Conservation (phyloP, 35 echinoderm and acorn worm genomes). For the Hemicentrotus pulcherrimus region DNA sequence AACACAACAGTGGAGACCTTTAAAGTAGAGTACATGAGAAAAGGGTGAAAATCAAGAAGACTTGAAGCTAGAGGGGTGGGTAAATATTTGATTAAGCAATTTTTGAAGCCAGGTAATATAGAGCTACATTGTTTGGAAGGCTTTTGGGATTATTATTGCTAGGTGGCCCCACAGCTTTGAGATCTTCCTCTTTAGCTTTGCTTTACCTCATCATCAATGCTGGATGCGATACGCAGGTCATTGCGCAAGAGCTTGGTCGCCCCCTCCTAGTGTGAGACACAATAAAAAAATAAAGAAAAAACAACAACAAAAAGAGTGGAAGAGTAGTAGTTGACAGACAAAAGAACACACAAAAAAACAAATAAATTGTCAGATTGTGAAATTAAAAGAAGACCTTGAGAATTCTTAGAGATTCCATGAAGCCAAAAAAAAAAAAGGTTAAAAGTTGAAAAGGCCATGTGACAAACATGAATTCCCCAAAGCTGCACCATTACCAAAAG, state of each 20-base stretch:
- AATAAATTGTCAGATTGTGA: not conserved
- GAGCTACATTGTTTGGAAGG: not conserved
- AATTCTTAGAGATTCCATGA: not conserved
- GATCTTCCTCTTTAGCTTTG: not conserved
- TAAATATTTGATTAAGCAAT: constrained; percentile 5
- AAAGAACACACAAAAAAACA: constrained; percentile 9
- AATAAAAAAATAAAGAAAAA: constrained; percentile 52
- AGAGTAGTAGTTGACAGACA: constrained; percentile 7
- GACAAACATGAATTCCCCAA: not conserved
- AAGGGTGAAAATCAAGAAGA: not conserved
- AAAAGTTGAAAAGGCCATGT: not conserved
- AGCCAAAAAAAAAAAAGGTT: not conserved
- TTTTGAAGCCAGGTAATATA: not conserved
- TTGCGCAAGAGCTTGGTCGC: constrained; percentile 99
- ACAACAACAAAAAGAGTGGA: constrained; percentile 43
- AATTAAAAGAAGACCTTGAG: not conserved
- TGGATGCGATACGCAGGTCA: constrained; percentile 86
- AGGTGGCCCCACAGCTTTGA: not conserved
- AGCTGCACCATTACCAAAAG: not conserved
- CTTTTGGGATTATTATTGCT: not conserved
- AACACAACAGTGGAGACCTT: not conserved
- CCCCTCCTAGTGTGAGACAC: constrained; percentile 78
- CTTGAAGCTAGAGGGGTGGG: not conserved
- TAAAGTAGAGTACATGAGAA: not conserved
- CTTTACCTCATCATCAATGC: constrained; percentile 78